These are phyloP conservation scores for Drosophila bunnanda DNA, from an alignment of 2,888 invertebrate genomes.

Conservation along the genomic window DNA sequence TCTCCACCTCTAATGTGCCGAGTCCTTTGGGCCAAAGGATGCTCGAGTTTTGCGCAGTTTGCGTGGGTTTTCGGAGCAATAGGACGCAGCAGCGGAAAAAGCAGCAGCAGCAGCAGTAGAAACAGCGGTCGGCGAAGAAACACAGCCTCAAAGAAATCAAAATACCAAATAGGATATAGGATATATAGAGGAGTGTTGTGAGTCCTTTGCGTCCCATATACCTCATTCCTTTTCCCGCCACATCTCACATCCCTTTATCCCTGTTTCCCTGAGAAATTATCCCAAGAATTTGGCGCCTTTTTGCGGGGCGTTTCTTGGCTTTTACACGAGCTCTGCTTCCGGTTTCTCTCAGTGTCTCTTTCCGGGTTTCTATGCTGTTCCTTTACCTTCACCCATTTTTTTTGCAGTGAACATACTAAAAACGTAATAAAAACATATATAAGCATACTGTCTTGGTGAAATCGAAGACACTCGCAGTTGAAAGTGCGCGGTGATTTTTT, in stretches of 20 bases:
- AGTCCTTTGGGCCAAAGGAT: slow-evolving; percentile 72
- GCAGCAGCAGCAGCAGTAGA: slow-evolving; percentile 7
- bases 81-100: slow-evolving; percentile 67
- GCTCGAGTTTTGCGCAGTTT: slow-evolving; percentile 78
- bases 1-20: slow-evolving; percentile 2
- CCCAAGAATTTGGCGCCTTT: slow-evolving; percentile 33
- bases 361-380: slow-evolving; percentile 4
- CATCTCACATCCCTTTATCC: neutral
- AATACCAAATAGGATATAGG: slow-evolving; percentile 6
- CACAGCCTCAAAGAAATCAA: slow-evolving; percentile 22
- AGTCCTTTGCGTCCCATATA: neutral
- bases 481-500: slow-evolving; percentile 2
- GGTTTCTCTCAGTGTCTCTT: slow-evolving; percentile 7
- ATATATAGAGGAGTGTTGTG: slow-evolving; percentile 1
- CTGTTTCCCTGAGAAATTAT: neutral
- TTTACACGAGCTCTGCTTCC: slow-evolving; percentile 3
- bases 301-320: slow-evolving; percentile 11
- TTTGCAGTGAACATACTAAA: slow-evolving; percentile 42
- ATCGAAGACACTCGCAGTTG: neutral
- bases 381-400: slow-evolving; percentile 17
- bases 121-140: slow-evolving; percentile 34
- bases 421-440: slow-evolving; percentile 2
- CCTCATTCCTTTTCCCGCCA: too few species aligned
- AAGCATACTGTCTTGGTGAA: slow-evolving; percentile 1
- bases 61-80: slow-evolving; percentile 80